Conservation (phyloP, 2,888 invertebrate species). For the Theretra japonica region DNA sequence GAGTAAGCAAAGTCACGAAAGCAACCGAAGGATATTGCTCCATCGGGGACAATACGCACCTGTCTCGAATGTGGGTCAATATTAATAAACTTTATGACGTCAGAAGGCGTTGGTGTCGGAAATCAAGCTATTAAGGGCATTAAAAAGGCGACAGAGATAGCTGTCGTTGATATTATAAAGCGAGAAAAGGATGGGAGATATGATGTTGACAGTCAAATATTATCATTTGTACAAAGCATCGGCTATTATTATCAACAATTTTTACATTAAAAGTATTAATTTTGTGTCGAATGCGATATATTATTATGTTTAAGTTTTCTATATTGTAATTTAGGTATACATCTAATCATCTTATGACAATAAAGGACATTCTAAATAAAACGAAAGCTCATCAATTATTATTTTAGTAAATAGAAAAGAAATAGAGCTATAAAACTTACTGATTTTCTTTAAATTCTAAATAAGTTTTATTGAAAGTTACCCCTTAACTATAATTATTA, state of each 20-base stretch:
- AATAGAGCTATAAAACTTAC: too few relatives aligned
- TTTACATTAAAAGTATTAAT: too few relatives aligned
- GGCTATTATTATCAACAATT: neutral
- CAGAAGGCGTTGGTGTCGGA: constrained; percentile 31
- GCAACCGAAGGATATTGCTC: constrained; percentile 31
- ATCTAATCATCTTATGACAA: too few relatives aligned
- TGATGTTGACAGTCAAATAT: neutral
- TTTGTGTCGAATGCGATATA: too few relatives aligned
- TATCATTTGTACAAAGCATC: neutral
- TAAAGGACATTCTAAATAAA: too few relatives aligned
- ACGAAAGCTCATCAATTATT: too few relatives aligned
- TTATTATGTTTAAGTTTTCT: too few relatives aligned
- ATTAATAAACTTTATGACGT: constrained; percentile 46
- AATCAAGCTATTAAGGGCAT: constrained; percentile 20
- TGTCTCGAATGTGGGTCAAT: constrained; percentile 51
- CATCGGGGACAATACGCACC: constrained; percentile 50
- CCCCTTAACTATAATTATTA: too few relatives aligned
- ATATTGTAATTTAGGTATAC: too few relatives aligned
- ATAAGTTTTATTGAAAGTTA: too few relatives aligned
- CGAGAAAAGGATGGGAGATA: neutral
- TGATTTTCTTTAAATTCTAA: too few relatives aligned
- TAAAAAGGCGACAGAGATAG: constrained; percentile 15
- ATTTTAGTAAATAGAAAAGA: neutral
- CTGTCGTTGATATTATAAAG: neutral
- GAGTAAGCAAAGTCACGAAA: neutral